Conservation (phyloP, 2,113 vertebrate species). For the Hydrochoerus hydrochaeris region DNA sequence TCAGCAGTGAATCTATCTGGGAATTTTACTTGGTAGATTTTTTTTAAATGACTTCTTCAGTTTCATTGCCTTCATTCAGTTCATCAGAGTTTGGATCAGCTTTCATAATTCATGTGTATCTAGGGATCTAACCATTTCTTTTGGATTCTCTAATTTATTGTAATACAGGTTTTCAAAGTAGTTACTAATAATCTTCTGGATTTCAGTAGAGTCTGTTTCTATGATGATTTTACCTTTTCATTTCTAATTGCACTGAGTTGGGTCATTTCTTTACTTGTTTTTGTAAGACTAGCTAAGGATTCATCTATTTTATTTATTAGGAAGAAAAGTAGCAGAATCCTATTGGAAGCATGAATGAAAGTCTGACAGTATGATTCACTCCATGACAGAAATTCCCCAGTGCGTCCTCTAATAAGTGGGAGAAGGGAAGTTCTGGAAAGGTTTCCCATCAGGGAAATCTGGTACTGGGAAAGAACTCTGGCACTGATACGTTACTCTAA, state of each 20-base stretch:
- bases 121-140: not conserved
- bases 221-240: not conserved
- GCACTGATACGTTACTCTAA: not conserved
- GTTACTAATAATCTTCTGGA: not conserved
- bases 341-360: not conserved
- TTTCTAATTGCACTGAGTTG: not conserved
- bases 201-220: not conserved
- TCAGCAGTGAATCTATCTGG: no score
- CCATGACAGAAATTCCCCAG: not conserved
- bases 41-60: not conserved
- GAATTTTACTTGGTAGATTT: no score
- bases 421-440: not conserved
- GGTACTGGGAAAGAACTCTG: not conserved
- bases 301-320: not conserved
- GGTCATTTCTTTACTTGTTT: not conserved
- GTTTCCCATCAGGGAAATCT: not conserved
- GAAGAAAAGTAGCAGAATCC: not conserved
- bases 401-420: not conserved
- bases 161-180: not conserved
- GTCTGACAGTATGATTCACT: not conserved
- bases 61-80: not conserved
- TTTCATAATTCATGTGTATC: not conserved
- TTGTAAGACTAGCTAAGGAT: not conserved
- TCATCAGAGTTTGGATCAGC: not conserved
- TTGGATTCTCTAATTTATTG: not conserved